phyloP scores from a whole-genome alignment of 2,113 vertebrate species.

The Litocranius walleri region DNA sequence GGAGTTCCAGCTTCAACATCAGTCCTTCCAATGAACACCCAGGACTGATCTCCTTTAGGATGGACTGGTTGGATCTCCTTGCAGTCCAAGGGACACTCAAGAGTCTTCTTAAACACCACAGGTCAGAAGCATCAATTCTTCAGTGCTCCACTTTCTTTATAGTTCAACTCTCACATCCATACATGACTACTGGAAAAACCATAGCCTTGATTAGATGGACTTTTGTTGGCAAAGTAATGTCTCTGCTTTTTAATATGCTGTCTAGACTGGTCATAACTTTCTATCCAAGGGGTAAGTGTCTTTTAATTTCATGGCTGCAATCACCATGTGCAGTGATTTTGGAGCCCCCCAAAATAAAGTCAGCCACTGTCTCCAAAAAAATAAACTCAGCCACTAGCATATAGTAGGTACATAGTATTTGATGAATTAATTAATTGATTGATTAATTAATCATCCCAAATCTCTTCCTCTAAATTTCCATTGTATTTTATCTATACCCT shows the following conservation, averaged over 20 bases:
- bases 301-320: background rate
- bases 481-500: background rate
- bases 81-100: background rate
- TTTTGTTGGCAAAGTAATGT: background rate
- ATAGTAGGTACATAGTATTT: background rate
- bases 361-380: background rate
- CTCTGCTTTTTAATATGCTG: background rate
- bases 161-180: background rate
- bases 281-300: background rate
- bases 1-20: background rate
- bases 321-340: background rate
- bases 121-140: background rate
- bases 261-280: background rate
- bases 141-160: background rate
- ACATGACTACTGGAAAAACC: background rate
- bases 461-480: background rate
- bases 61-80: background rate
- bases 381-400: background rate
- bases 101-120: background rate
- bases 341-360: rapidly evolving
- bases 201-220: background rate
- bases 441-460: background rate
- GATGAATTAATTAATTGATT: background rate
- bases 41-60: background rate
- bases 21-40: background rate